Conservation (phyloP, 2,888 invertebrate genomes). For the Petrolisthes cinctipes region DNA sequence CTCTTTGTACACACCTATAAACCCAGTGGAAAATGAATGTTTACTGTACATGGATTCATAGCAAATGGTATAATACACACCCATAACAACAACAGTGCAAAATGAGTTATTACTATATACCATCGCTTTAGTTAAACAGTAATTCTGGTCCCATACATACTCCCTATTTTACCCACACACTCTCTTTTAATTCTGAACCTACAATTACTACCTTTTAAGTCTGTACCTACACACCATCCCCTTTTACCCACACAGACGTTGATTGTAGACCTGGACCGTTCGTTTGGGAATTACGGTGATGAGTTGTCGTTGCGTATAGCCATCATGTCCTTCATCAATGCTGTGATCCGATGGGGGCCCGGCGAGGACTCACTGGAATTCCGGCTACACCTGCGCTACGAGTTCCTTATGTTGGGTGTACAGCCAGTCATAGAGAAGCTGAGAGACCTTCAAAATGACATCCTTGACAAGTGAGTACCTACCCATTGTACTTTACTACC, state of each 20-base stretch:
- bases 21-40: too few relatives aligned
- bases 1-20: too few relatives aligned
- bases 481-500: background rate
- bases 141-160: too few relatives aligned
- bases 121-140: too few relatives aligned
- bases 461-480: constrained; percentile 78
- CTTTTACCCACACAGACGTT: constrained; percentile 76
- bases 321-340: constrained; percentile 97
- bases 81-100: too few relatives aligned
- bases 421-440: constrained; percentile 95
- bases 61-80: too few relatives aligned
- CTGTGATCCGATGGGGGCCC: constrained; percentile 94
- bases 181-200: too few relatives aligned
- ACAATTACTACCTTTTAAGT: too few relatives aligned
- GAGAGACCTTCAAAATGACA: constrained; percentile 88
- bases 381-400: constrained; percentile 92
- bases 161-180: too few relatives aligned
- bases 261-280: constrained; percentile 90
- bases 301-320: constrained; percentile 93
- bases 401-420: constrained; percentile 95
- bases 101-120: too few relatives aligned
- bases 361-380: constrained; percentile 97
- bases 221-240: too few relatives aligned
- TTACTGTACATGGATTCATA: too few relatives aligned
- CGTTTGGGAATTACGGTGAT: constrained; percentile 90